phyloP scores from a whole-genome alignment of 2,797 vertebrate genomes.

The Gymnopithys bicolor region DNA sequence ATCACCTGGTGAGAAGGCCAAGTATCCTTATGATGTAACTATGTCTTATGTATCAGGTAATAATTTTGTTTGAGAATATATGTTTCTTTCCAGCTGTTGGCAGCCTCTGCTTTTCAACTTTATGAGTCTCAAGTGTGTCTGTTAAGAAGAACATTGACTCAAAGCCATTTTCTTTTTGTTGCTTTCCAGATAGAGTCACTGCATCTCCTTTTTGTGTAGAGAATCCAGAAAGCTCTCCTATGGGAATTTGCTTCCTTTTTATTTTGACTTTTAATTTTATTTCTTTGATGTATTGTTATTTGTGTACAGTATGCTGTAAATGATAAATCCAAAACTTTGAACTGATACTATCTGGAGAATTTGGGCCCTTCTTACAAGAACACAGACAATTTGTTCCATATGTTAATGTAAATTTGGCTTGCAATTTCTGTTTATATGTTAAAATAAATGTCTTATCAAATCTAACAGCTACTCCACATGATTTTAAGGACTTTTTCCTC shows the following conservation, averaged over 20 bases:
- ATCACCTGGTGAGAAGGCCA: background rate
- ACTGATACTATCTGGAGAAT: background rate
- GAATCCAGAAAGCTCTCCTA: background rate
- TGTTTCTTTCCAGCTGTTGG: slow-evolving; percentile 34
- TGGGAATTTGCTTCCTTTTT: slow-evolving; percentile 10
- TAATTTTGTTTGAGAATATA: slow-evolving; percentile 43
- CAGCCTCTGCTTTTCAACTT: slow-evolving; percentile 26
- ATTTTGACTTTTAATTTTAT: background rate
- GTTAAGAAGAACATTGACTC: slow-evolving; percentile 11
- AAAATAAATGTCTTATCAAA: background rate
- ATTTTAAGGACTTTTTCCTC: background rate
- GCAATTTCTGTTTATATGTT: background rate
- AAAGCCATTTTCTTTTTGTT: slow-evolving; percentile 10
- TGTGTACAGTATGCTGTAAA: background rate
- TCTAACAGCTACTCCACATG: background rate
- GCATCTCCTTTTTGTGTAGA: background rate
- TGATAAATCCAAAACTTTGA: background rate
- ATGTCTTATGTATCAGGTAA: slow-evolving; percentile 1
- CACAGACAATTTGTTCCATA: background rate
- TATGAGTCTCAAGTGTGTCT: slow-evolving; percentile 27
- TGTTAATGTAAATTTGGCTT: background rate
- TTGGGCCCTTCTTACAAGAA: background rate
- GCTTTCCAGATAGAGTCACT: background rate
- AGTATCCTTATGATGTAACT: slow-evolving; percentile 33
- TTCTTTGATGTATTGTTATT: background rate